Base-by-base conservation (phyloP, 1,140 invertebrate genomes). In the Drosophila rhopaloa region DNA sequence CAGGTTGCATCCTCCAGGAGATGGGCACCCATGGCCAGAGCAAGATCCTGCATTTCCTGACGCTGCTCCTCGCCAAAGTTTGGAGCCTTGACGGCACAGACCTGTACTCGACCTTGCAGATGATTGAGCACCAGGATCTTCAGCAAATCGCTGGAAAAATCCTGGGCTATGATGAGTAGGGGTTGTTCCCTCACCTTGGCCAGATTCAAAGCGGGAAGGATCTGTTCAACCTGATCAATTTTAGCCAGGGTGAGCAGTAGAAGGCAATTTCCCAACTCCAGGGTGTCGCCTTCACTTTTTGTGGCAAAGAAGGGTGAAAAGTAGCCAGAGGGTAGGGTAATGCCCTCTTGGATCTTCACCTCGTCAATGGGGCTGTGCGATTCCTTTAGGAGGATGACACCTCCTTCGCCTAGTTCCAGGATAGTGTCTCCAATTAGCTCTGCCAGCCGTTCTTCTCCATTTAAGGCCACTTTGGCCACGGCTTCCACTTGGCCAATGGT, bases 261-360 rank as follows among this genome's bases (percentile, higher is more conserved):
- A 4, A 70, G 29, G 16, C 47, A 96, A 93, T 99, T 97, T 93
- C 97, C 96, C 85, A 97, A 98, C 94, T 99, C 98, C 66, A 98
- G 96, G 93, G 97, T 98, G 5, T 97, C 96, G 46, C 96, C 95
- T 94, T 98, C 98, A 11, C 95, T 93, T 10, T 96, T 96, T 91
- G 98, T 98, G 72, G 99, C 98, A 92, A 99, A 99, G 85, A 98
- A 98, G 0, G 98, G 98, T 2, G 98, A 99, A 86, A 98, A 98
- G 92, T 98, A 99, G n/a, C 98, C 98, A 53, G 97, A 94, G 90
- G 99, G 97, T 93, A 99, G 98, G 93, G 98, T 98, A 96, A 99
- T 97, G 46, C 98, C 98, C 92, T 99, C 97, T 91, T 98, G 98
- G 2, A 97, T 94, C 93, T 98, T 97, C 4, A 99, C 91, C 93